Evolutionary conservation across 2,113 vertebrate species (phyloP), one percentile per base, ranked within the genome.

Genomic region (Grallaria varia): DNA sequence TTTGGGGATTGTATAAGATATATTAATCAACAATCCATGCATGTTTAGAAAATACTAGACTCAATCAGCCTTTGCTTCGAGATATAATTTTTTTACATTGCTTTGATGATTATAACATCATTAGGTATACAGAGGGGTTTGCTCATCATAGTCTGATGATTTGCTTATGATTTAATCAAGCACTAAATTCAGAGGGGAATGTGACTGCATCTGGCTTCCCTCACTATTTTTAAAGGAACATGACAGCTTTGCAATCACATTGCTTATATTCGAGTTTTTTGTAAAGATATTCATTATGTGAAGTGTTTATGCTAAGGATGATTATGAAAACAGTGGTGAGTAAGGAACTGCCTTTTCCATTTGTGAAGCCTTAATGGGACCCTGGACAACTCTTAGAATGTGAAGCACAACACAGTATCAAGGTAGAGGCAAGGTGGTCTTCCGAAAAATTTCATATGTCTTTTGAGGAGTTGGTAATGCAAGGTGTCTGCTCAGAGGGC

Each of bases 131-230:
- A 72, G 71, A 45, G 55, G 66, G 71, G 71, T 71, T 82, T 82
- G 71, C 64, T 77, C 82, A 86, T 85, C 64, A 76, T 72, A 56
- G 76, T 86, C 63, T 93, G 76, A 71, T 86, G 82, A 86, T 72
- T 86, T 90, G 63, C 77, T 87, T 83, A 90, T 87, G 82, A 87
- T 90, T 90, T 83, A 90, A 94, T 83, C 40, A 90, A 83, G 64
- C 64, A 45, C 66, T 78, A 76, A 75, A 87, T 87, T 94, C 59
- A 73, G 92, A 90, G 77, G 50, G 69, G 39, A 82, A 67, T 82
- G 66, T 93, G 77, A 72, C 83, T 85, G 50, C 87, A 90, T 85
- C 68, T 93, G 64, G 71, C 82, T 90, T 87, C 59, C 76, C 64
- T 86, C 77, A 55, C 71, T 77, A 90, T 87, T 93, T 90, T 90